phyloP scores from a whole-genome alignment of 2,888 invertebrate species.

The Apamea anceps region DNA sequence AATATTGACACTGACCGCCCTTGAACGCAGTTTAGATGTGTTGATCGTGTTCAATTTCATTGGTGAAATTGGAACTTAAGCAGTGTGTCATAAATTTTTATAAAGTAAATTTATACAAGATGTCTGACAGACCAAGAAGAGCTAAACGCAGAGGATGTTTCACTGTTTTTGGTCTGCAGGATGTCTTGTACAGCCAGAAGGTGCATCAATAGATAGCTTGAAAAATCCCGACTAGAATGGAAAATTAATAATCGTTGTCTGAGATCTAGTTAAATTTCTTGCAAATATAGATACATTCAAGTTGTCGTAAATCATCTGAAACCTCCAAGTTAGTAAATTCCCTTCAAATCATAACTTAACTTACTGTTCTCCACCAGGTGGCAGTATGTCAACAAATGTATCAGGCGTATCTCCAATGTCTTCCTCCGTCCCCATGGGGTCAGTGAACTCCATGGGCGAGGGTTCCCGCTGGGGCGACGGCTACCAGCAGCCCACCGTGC shows the following conservation, averaged over 20 bases:
- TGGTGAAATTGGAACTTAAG: not conserved
- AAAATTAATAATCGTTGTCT: not conserved
- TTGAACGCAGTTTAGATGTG: too few relatives aligned
- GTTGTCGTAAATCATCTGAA: not conserved
- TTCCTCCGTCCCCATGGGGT: slow-evolving; percentile 58
- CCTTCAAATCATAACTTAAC: not conserved
- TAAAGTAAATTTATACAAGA: too few relatives aligned
- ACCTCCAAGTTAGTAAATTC: not conserved
- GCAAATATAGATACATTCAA: not conserved
- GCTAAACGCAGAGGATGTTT: too few relatives aligned
- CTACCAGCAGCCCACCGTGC: slow-evolving; percentile 65
- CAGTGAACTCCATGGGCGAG: slow-evolving; percentile 68
- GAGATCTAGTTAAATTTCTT: not conserved
- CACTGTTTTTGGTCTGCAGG: not conserved
- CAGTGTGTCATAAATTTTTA: too few relatives aligned
- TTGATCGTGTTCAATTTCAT: too few relatives aligned
- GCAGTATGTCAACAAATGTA: slow-evolving; percentile 73
- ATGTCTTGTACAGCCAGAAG: not conserved
- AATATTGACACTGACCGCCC: too few relatives aligned
- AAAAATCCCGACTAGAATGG: not conserved
- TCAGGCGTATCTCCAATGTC: slow-evolving; percentile 68
- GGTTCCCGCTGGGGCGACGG: slow-evolving; percentile 74
- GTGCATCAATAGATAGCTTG: not conserved
- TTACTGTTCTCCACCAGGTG: slow-evolving; percentile 50
- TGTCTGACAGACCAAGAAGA: too few relatives aligned